Evolutionary conservation across 2,888 invertebrate species (phyloP), one percentile per base, ranked within the genome.

Genomic region (Scaptomyza parva): DNA sequence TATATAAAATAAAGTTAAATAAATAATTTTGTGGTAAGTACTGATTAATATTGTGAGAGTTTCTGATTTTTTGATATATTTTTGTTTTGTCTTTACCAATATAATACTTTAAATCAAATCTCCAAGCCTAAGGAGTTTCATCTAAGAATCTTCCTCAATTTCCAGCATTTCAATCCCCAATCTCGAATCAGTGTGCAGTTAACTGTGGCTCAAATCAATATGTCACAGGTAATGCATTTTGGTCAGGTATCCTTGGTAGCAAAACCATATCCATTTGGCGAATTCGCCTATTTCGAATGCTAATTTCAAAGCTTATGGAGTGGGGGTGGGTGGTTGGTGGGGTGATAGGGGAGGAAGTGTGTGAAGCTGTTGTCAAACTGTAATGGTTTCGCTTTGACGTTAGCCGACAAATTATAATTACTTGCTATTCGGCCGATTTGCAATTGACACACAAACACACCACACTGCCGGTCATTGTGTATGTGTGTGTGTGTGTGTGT

Each of bases 361-460:
- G 33, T 35, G 14, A 6, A 7, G 6, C 33, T 35, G 14, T 37
- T 63, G 47, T 12, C 43, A 20, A 20, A n/a, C n/a, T n/a, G n/a
- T 7, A 44, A 44, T 26, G 8, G 14, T 35, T 22, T 22, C 44
- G 44, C 50, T 55, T 66, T 70, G 59, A 72, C 20, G 54, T 37
- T 55, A 43, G 69, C 68, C 75, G 71, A 55, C 72, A 50, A 60
- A 74, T 71, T 68, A 67, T 69, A 41, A 74, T 59, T 47, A 43
- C 47, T 43, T 44, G 52, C 39, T 9, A 68, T 66, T 67, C n/a
- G 52, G 64, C 51, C 65, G 62, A 57, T 50, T 50, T 62, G 63
- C 69, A 64, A 33, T 76, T 64, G 60, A 62, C 69, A 78, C 63
- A 75, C 59, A 67, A 57, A 67, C 9, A 11, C 3, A 17, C 28